These are phyloP conservation scores for Pan paniscus DNA, from an alignment of 2,113 vertebrate genomes.

Conservation along the genomic window DNA sequence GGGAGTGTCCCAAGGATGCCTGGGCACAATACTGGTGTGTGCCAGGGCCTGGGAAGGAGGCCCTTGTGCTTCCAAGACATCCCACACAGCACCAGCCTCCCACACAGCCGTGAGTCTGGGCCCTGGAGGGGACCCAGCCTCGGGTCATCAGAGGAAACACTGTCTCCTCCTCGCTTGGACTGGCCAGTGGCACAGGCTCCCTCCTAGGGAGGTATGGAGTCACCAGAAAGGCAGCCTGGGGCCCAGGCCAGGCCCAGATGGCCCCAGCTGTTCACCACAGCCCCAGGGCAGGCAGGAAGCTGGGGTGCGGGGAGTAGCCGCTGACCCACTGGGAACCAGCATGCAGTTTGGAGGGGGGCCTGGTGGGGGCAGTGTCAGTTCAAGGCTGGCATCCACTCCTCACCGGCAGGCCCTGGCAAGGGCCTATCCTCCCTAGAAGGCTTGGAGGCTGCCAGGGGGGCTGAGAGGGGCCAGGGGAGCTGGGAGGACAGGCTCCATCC, in stretches of 20 bases:
- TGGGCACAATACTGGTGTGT: accelerated
- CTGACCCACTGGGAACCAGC: neutral
- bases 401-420: neutral
- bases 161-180: neutral
- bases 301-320: neutral
- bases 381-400: neutral
- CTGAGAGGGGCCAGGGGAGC: neutral
- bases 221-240: neutral
- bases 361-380: neutral
- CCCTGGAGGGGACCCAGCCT: neutral
- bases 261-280: neutral
- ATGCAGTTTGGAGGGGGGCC: neutral
- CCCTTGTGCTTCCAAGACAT: neutral
- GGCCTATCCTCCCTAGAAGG: neutral
- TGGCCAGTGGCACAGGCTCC: accelerated
- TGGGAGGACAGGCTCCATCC: neutral
- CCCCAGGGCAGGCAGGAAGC: neutral
- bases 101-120: neutral
- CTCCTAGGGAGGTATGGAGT: neutral
- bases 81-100: accelerated
- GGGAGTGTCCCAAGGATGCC: accelerated
- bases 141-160: neutral
- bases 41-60: neutral
- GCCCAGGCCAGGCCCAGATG: neutral
- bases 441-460: neutral